Conservation (phyloP, 2,113 vertebrate genomes). For the Myotis lucifugus region DNA sequence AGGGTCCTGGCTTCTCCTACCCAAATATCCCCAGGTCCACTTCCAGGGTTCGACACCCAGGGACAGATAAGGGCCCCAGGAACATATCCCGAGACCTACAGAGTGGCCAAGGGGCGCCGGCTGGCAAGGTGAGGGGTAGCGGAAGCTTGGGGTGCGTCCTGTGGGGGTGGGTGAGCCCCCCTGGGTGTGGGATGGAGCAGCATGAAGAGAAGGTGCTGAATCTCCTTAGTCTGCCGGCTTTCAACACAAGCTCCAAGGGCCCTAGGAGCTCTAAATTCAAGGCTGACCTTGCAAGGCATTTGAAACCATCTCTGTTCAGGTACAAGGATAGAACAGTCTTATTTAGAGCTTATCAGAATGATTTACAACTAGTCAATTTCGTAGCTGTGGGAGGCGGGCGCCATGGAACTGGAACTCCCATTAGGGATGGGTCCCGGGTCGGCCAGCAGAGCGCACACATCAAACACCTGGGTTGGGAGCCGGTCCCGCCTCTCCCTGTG, state of each 20-base stretch:
- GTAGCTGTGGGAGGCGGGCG: neutral
- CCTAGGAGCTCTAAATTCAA: neutral
- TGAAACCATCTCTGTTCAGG: neutral
- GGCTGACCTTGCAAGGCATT: neutral
- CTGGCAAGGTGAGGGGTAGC: neutral
- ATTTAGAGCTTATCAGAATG: neutral
- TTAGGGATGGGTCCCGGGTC: neutral
- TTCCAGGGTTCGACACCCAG: neutral
- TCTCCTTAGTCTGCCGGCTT: neutral
- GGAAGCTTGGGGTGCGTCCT: neutral
- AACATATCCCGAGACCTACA: neutral
- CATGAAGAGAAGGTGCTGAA: neutral
- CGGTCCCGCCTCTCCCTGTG: neutral
- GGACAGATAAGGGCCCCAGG: neutral
- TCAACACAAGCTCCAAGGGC: neutral
- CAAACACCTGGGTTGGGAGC: neutral
- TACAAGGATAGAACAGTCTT: neutral
- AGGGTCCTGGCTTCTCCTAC: neutral
- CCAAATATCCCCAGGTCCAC: neutral
- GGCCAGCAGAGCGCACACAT: neutral
- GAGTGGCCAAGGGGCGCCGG: neutral
- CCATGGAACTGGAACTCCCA: neutral
- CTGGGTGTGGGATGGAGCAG: neutral
- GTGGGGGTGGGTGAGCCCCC: too few species aligned
- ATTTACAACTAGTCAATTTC: neutral